Base-by-base conservation (phyloP, 2,888 invertebrate species). In the Polyploca ridens region DNA sequence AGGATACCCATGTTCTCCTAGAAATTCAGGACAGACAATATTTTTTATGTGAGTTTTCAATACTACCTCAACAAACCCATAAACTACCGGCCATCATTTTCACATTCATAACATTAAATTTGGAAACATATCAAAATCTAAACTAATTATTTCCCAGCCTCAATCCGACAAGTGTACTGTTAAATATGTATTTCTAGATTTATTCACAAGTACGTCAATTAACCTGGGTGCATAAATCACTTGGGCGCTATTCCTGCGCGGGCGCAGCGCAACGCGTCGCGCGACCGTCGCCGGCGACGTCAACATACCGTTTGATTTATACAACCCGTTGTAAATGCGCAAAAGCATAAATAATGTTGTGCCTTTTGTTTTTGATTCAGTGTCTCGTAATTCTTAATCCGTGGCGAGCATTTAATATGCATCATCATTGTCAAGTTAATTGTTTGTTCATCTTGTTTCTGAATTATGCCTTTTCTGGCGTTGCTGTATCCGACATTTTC, bases 161-260 rank as follows among this genome's bases (percentile, higher is more conserved):
- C 76, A 78, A 64, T 70, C 66, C 69, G 83, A 81, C 78, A 68
- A 70, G 74, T 78, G 77, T 76, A 78, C 78, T 74, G 14, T 61
- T 83, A 75, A 81, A 78, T 77, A 74, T 78, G 74, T 74, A 77
- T 75, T 74, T 78, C 80, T 81, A 82, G 80, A 87, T 87, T 82
- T 83, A 84, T 82, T 82, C 81, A 81, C 75, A 76, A 74, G 79
- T 73, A 78, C 81, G 83, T 78, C 87, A 85, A 86, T 87, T 87
- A 87, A 85, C 87, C 86, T 82, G 85, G 68, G 70, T 71, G 64
- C 63, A 77, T 87, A 83, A 81, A 86, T 87, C 86, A 87, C 78
- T 78, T 66, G 74, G 69, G 72, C 65, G 66, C 62, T 64, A 65
- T 44, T 64, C 57, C 19, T 54, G 35, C 64, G 65, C 72, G 68